Conservation (phyloP, 2,888 invertebrate species). For the Zaprionus lineosus region DNA sequence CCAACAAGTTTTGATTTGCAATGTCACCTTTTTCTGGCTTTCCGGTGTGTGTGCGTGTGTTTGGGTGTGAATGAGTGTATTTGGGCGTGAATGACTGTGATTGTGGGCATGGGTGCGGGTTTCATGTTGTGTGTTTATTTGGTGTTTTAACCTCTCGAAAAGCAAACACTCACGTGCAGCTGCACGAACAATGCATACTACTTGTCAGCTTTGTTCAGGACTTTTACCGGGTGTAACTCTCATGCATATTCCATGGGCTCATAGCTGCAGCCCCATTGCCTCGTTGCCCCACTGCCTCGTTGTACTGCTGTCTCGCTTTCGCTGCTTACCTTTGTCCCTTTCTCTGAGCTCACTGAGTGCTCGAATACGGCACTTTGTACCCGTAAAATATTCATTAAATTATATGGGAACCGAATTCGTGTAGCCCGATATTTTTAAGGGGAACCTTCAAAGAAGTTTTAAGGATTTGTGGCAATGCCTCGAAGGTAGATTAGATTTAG, state of each 20-base stretch:
- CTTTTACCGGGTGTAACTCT: slow-evolving; percentile 31
- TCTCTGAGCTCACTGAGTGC: slow-evolving; percentile 19
- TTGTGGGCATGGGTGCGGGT: too few relatives aligned
- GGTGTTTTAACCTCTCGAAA: slow-evolving; percentile 25
- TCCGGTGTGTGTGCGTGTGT: slow-evolving; percentile 3
- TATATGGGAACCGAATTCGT: slow-evolving; percentile 3
- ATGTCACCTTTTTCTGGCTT: too few relatives aligned
- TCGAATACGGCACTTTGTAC: slow-evolving; percentile 51
- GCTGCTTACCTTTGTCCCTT: neutral
- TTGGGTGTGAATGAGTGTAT: too few relatives aligned
- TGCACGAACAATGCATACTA: slow-evolving; percentile 35
- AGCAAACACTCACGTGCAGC: slow-evolving; percentile 1
- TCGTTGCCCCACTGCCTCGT: too few relatives aligned
- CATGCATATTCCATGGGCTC: slow-evolving; percentile 51
- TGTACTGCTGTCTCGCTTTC: too few relatives aligned
- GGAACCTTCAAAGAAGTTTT: too few relatives aligned
- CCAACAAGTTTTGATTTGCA: too few relatives aligned
- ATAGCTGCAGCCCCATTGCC: neutral
- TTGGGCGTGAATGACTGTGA: slow-evolving; percentile 10
- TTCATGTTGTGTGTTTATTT: slow-evolving; percentile 11
- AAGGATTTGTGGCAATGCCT: too few relatives aligned
- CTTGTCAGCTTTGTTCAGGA: slow-evolving; percentile 59
- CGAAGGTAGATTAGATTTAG: too few relatives aligned
- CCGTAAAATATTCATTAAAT: slow-evolving; percentile 50
- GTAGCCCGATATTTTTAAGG: too few relatives aligned